Evolutionary conservation across 2,888 invertebrate species (phyloP).

Genomic region (Drepanosiphum platanoidis): DNA sequence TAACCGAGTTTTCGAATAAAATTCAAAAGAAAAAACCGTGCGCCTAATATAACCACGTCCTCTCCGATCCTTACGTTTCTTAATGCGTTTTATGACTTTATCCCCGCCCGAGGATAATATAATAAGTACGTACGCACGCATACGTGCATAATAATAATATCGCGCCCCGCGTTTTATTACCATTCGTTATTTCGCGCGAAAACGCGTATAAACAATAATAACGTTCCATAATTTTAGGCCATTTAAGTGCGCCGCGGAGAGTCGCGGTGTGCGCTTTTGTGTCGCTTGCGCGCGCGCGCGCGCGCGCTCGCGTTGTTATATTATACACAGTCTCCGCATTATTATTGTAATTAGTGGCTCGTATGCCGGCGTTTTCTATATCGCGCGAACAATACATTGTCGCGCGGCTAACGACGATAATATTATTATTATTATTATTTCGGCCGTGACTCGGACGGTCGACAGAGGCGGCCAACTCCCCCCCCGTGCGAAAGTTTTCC

Average conservation of each 20-base stretch:
- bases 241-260: not conserved
- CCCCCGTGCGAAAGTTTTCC: conserved; percentile 42
- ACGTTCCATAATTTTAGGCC: not conserved
- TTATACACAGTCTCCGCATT: too few relatives aligned
- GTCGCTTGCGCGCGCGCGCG: too few relatives aligned
- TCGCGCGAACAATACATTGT: not conserved
- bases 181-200: not conserved
- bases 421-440: too few relatives aligned
- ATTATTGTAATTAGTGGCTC: conserved; percentile 22
- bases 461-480: too few relatives aligned
- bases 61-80: not conserved
- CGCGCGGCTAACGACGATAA: not conserved
- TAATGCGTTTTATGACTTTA: not conserved
- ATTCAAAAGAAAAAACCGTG: too few relatives aligned
- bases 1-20: too few relatives aligned
- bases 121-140: too few relatives aligned
- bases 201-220: not conserved
- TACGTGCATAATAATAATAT: not conserved
- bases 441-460: conserved; percentile 6
- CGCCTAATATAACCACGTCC: too few relatives aligned
- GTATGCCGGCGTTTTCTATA: not conserved
- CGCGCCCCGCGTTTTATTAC: not conserved
- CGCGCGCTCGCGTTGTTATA: too few relatives aligned
- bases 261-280: conserved; percentile 3
- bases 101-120: too few relatives aligned